Evolutionary conservation across 2,888 invertebrate species (phyloP).

Genomic region (Pristionchus arcanus): DNA sequence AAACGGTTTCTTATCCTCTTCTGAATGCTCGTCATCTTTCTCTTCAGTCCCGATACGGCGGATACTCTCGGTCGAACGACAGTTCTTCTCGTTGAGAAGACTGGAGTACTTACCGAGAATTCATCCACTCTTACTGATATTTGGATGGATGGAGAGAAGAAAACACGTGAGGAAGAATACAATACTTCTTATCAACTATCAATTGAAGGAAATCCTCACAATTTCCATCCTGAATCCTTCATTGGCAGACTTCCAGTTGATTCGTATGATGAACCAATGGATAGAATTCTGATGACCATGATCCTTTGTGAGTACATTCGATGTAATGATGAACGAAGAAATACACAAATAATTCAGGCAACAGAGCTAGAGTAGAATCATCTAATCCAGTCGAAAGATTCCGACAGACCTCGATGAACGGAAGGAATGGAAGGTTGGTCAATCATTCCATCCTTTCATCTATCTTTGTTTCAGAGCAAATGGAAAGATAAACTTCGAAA

Average conservation of each 20-base stretch:
- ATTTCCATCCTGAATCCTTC: conserved; percentile 48
- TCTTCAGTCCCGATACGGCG: conserved; percentile 59
- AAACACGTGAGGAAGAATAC: conserved; percentile 13
- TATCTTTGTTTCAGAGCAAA: background rate
- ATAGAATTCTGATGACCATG: conserved; percentile 60
- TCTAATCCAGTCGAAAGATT: background rate
- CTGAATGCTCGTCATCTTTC: background rate
- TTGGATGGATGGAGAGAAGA: conserved; percentile 60
- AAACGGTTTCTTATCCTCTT: conserved; percentile 10
- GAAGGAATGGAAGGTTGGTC: background rate
- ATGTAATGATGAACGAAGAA: background rate
- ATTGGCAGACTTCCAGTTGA: conserved; percentile 37
- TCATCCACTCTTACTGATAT: conserved; percentile 61
- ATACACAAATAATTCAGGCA: background rate
- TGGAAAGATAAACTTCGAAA: background rate
- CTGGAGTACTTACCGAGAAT: conserved; percentile 62
- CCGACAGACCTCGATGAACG: background rate
- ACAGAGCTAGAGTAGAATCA: conserved; percentile 10
- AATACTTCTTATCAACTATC: background rate
- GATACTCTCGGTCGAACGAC: conserved; percentile 67
- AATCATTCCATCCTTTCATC: too few relatives aligned
- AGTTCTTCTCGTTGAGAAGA: conserved; percentile 62
- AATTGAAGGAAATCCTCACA: conserved; percentile 8
- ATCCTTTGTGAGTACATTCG: conserved; percentile 60
- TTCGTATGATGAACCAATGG: conserved; percentile 55